Evolutionary conservation across 1,140 invertebrate species (phyloP), one percentile per base, ranked within the genome.

Genomic region (Heliconius eleuchia): DNA sequence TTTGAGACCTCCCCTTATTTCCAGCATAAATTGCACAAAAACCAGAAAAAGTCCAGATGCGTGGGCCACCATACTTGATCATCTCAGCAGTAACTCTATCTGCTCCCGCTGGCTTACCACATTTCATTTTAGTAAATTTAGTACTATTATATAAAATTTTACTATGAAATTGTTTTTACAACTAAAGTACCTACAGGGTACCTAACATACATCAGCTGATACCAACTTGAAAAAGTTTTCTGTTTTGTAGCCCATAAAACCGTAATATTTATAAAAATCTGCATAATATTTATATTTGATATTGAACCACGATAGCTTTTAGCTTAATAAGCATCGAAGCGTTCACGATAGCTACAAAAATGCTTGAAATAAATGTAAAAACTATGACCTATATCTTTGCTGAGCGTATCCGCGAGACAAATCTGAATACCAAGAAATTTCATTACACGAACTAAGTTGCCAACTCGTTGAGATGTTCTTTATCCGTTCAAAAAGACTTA

Each of bases 401-500:
- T 42, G 71, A 72, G 71, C 37, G 34, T 72, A 72, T 72, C 37
- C 71, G 71, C 71, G 72, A 73, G 39, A 73, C 39, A 73, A 73
- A 73, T 73, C 72, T 73, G 55, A 60, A 37, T 76, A 42, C 55
- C 57, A 76, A 60, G 37, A 76, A 39, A 70, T 66, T 74, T 74
- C 55, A 73, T 73, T 73, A 73, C 42, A 34, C 18, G 39, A 50
- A 60, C 60, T 42, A 66, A 76, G 42, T 46, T 23, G 57, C 23
- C 34, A 60, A 37, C 52, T 23, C 18, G 66, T 76, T 39, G 72
- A 71, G 39, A 23, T 39, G 19, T 70, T 66, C n/a, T 76, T 37
- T 57, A 78, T 78, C 71, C 71, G 19, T 73, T 60, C 52, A 60
- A 78, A n/a, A 27, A 42, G 37, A 71, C 71, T 42, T 73, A 78